These are phyloP conservation scores for Andrena haemorrhoa DNA, from an alignment of 2,888 invertebrate species.

Conservation along the genomic window DNA sequence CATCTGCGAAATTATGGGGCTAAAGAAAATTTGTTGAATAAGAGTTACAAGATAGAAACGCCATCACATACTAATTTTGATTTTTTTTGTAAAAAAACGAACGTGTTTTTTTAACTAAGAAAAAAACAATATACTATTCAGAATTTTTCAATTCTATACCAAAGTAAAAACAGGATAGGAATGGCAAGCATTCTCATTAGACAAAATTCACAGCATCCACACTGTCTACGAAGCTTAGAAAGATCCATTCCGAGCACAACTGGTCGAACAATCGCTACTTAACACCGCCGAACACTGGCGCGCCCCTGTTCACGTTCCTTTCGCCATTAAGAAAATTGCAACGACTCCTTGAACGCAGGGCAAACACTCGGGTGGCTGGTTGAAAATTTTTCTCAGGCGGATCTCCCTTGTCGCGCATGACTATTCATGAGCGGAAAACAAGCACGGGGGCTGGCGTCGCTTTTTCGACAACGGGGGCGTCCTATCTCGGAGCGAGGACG, in stretches of 20 bases:
- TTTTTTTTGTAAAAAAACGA: too few relatives aligned
- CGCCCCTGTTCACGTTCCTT: background rate
- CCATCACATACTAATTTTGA: too few relatives aligned
- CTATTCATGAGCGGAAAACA: conserved; percentile 13
- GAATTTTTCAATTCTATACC: too few relatives aligned
- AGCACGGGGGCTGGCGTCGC: background rate
- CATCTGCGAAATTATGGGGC: background rate
- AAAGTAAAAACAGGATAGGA: too few relatives aligned
- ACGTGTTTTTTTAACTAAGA: too few relatives aligned
- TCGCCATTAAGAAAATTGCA: background rate
- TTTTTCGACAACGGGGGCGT: conserved; percentile 15
- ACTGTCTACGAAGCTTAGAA: too few relatives aligned
- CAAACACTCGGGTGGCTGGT: background rate
- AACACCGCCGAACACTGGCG: background rate
- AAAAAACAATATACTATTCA: too few relatives aligned
- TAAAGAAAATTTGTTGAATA: background rate
- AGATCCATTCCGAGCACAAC: background rate
- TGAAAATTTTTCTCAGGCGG: background rate
- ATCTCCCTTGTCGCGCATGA: background rate
- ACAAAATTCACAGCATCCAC: too few relatives aligned
- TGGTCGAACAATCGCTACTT: background rate
- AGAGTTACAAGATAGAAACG: background rate
- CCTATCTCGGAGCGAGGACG: conserved; percentile 7
- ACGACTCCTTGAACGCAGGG: background rate
- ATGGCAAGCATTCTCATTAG: too few relatives aligned